Evolutionary conservation across 2,888 invertebrate species (phyloP), one percentile per base, ranked within the genome.

Genomic region (Lasioglossum figueresi): DNA sequence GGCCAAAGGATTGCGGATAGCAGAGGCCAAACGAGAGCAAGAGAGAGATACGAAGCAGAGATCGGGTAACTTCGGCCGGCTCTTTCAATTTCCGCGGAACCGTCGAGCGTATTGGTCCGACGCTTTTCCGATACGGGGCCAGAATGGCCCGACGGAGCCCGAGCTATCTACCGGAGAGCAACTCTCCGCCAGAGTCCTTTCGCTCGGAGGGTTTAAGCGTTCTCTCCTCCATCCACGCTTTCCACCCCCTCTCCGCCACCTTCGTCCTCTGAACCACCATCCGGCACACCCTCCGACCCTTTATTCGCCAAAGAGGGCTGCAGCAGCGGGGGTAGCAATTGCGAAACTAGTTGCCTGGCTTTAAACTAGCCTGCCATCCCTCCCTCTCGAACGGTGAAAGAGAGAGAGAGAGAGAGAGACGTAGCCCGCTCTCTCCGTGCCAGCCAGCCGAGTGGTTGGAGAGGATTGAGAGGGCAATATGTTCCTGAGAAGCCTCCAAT

Each of bases 401-500:
- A 78, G 43, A 37, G 52, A 73, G 78, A 78, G 40, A 56, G 71
- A 79, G 43, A 66, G 79, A 73, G 80, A 74, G 80, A 81, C 48
- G 63, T 66, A 88, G 77, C 80, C 82, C 83, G 74, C 59, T 56
- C 56, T 56, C 56, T 75, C 72, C 56, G 79, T 59, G 84, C 82
- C 82, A 88, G 83, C 74, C 76, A 78, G 71, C 71, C 45, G 68
- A 79, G 76, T 79, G 78, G 85, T 79, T 83, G 81, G 85, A 87
- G 87, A 90, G 91, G 88, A 91, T 91, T 76, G 89, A 91, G 90
- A 91, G 91, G 89, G 90, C 91, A 91, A 92, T 92, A 92, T 91
- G 92, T 92, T 91, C 85, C 82, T 82, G 91, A 89, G 91, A 91
- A 92, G 90, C 91, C 92, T 90, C 89, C 91, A 92, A 92, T 92